Evolutionary conservation across 2,797 vertebrate genomes (phyloP).

Genomic region (Anableps anableps): DNA sequence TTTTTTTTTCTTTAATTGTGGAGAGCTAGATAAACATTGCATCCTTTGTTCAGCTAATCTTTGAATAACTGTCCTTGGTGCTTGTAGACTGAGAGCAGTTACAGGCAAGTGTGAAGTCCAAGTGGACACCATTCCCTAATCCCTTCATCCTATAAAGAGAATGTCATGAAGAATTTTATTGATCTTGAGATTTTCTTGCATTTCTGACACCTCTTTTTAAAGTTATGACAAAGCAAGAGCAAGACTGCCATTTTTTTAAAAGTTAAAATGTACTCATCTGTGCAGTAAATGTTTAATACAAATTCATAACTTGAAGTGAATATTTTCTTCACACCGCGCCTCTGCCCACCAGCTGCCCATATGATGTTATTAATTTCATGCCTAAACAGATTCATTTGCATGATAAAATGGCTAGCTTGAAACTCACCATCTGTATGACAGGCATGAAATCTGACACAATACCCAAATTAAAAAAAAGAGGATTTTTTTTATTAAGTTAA

Average conservation of each 20-base stretch:
- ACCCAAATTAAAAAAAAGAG: constrained; percentile 22
- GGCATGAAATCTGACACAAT: constrained; percentile 39
- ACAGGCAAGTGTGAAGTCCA: constrained; percentile 29
- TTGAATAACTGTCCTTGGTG: constrained; percentile 9
- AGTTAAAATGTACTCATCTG: background rate
- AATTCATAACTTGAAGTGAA: constrained; percentile 1
- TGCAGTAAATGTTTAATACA: background rate
- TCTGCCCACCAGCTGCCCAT: constrained; percentile 22
- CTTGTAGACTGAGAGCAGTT: constrained; percentile 9
- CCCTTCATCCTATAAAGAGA: constrained; percentile 38
- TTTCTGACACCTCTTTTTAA: constrained; percentile 58
- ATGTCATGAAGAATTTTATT: constrained; percentile 66
- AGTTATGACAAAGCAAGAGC: constrained; percentile 35
- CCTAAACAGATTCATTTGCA: constrained; percentile 49
- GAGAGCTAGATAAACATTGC: background rate
- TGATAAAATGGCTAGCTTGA: constrained; percentile 36
- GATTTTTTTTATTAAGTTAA: constrained; percentile 3
- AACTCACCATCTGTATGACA: constrained; percentile 21
- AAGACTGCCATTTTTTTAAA: constrained; percentile 17
- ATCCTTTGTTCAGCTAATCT: background rate
- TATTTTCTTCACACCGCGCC: constrained; percentile 14
- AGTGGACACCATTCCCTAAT: constrained; percentile 13
- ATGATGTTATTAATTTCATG: constrained; percentile 50
- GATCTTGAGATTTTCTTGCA: constrained; percentile 67
- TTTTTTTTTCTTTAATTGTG: background rate